Conservation (phyloP, 2,113 vertebrate species). For the Neomonachus schauinslandi region DNA sequence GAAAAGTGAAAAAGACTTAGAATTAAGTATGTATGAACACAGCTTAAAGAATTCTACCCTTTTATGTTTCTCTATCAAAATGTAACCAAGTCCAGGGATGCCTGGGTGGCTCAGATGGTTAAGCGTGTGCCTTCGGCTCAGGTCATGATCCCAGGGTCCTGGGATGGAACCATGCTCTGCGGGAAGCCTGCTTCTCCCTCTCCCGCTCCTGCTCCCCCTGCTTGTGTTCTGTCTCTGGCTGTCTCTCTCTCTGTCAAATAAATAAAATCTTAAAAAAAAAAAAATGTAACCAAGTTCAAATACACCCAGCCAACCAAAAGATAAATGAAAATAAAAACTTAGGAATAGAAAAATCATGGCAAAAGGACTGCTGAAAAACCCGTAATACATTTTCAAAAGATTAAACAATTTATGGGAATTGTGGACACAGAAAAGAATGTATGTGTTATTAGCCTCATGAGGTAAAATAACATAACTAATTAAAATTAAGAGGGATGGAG, state of each 20-base stretch:
- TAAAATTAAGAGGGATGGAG: neutral
- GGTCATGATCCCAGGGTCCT: too few relatives aligned
- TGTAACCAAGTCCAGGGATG: neutral
- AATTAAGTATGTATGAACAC: neutral
- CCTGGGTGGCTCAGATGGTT: too few relatives aligned
- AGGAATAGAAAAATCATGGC: neutral
- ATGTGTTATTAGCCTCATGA: neutral
- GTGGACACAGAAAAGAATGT: conserved; percentile 20
- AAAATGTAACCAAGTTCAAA: conserved; percentile 45
- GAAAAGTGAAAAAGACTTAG: neutral
- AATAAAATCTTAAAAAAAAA: too few relatives aligned
- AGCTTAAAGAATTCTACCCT: conserved; percentile 6
- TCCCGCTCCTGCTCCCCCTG: too few relatives aligned
- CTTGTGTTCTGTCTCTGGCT: too few relatives aligned
- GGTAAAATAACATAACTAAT: neutral
- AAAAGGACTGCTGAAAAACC: neutral
- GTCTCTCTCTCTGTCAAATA: too few relatives aligned
- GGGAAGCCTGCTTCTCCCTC: too few relatives aligned
- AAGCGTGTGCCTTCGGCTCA: too few relatives aligned
- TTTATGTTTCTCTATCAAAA: conserved; percentile 51
- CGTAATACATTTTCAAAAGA: neutral
- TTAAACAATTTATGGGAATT: neutral
- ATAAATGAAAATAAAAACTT: conserved; percentile 49
- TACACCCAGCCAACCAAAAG: neutral
- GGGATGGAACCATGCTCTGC: too few relatives aligned